Evolutionary conservation across 2,797 vertebrate species (phyloP), one percentile per base, ranked within the genome.

Genomic region (Muraenolepis orangiensis): DNA sequence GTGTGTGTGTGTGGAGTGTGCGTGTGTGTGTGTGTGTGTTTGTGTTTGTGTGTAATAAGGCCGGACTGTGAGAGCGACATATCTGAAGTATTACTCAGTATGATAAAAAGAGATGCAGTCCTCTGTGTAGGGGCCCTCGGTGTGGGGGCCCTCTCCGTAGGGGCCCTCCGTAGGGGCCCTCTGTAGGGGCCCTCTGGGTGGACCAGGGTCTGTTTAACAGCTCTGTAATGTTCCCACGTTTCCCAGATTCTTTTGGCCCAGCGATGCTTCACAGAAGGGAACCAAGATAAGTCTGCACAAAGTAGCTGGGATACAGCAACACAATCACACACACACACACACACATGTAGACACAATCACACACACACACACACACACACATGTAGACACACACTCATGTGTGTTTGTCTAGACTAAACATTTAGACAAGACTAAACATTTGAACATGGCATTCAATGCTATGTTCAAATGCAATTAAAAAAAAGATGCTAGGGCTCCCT

Each of bases 211-310:
- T 71, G 70, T 66, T 66, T 72, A 23, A 78, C 83, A 80, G 72
- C 77, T 73, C 61, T 18, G 69, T 64, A 46, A 79, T 84, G 86
- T 85, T 85, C 88, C 82, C 87, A 86, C 75, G 42, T 76, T 77
- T 81, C 51, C 66, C 71, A 81, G 75, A 76, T 74, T 76, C 75
- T 66, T 32, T 67, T 68, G 20, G 78, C 77, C 80, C 16, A 36
- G 46, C 36, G 26, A 66, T 66, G 31, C 14, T 2, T 18, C 40
- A 23, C 57, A 11, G 51, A 57, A 57, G 51, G 8, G 51, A 57
- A 57, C 20, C 4, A 20, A 20, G 20, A 51, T 51, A 2, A 18
- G 42, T 51, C 42, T 51, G 42, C 16, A 51, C 6, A 18, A 51
- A 20, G 42, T 51, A 6, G 42, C n/a, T 51, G 18, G 42, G 42